Evolutionary conservation across 2,797 vertebrate species (phyloP).

Genomic region (Gambelia wislizenii): DNA sequence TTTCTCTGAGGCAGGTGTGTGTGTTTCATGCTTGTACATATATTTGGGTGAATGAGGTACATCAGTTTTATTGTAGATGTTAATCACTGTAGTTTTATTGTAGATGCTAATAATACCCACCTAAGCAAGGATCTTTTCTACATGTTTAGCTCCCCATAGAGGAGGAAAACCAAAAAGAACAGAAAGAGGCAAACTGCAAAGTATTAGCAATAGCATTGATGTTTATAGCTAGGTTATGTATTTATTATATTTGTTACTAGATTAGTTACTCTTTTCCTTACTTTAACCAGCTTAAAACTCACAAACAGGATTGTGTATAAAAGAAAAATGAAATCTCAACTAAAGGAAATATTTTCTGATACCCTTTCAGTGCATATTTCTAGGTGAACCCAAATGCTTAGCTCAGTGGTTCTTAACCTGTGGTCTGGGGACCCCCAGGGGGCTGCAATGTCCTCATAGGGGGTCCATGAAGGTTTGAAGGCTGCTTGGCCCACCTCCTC

Average conservation of each 20-base stretch:
- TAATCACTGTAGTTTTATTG: neutral
- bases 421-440: too few species aligned
- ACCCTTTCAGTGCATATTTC: neutral
- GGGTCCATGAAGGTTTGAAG: too few species aligned
- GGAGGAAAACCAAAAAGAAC: neutral
- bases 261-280: neutral
- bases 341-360: neutral
- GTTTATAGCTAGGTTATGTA: too few species aligned
- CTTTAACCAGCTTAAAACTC: neutral
- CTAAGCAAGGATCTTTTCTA: neutral
- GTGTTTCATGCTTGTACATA: neutral
- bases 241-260: too few species aligned
- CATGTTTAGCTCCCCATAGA: neutral
- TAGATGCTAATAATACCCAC: neutral
- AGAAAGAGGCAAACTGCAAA: neutral
- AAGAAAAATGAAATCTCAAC: conserved; percentile 20
- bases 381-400: neutral
- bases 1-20: neutral
- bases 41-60: neutral
- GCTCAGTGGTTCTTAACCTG: too few species aligned
- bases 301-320: neutral
- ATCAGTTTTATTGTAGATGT: neutral
- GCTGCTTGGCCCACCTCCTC: too few species aligned
- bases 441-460: too few species aligned
- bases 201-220: too few species aligned